These are phyloP conservation scores for Amphipoea lucens DNA, from an alignment of 2,888 invertebrate genomes.

Conservation along the genomic window DNA sequence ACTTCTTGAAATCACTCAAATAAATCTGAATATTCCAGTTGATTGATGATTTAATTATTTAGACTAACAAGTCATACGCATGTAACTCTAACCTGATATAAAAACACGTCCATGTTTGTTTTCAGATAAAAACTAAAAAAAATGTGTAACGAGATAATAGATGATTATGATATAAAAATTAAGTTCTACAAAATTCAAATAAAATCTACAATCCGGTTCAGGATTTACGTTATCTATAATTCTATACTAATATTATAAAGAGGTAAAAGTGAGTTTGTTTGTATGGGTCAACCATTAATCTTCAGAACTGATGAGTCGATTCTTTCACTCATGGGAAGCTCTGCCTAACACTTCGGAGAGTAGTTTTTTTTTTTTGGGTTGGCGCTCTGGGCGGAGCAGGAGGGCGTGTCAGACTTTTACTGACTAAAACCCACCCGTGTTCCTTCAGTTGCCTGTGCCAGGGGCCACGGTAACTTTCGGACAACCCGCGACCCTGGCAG, in stretches of 20 bases:
- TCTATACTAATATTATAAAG: background rate
- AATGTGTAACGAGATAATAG: slow-evolving; percentile 44
- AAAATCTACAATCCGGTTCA: background rate
- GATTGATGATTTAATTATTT: slow-evolving; percentile 59
- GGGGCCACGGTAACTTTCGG: too few relatives aligned
- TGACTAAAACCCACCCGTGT: too few relatives aligned
- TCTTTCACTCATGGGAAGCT: background rate
- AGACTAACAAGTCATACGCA: slow-evolving; percentile 34
- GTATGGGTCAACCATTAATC: background rate
- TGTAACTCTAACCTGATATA: slow-evolving; percentile 31
- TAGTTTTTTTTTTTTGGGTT: too few relatives aligned
- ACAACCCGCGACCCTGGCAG: too few relatives aligned
- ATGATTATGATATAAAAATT: slow-evolving; percentile 21
- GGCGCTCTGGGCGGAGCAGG: too few relatives aligned
- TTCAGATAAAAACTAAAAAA: slow-evolving; percentile 42
- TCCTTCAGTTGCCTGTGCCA: too few relatives aligned
- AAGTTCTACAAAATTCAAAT: background rate
- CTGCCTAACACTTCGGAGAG: background rate
- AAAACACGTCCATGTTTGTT: slow-evolving; percentile 42
- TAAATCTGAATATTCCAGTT: background rate
- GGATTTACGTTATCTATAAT: slow-evolving; percentile 11
- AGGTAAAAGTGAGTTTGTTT: background rate
- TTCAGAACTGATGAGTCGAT: background rate
- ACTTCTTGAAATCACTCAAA: background rate
- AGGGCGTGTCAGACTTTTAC: too few relatives aligned